These are phyloP conservation scores for Platysternon megacephalum DNA, from an alignment of 2,113 vertebrate species.

Conservation along the genomic window DNA sequence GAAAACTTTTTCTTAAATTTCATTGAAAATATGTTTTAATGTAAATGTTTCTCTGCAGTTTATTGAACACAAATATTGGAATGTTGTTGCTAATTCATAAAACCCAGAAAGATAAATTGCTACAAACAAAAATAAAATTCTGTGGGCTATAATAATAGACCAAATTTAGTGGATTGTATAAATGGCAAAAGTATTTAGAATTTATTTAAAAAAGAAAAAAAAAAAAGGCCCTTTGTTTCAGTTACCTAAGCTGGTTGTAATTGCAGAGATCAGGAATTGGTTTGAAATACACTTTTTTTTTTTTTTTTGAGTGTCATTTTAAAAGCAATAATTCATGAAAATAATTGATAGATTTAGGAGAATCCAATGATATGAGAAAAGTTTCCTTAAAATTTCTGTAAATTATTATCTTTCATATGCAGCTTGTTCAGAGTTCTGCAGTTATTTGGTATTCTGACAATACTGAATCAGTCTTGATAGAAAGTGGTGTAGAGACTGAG, in stretches of 20 bases:
- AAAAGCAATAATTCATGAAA: background rate
- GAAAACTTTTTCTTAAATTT: background rate
- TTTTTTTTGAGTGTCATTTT: background rate
- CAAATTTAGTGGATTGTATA: background rate
- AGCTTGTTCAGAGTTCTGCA: background rate
- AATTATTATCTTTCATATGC: background rate
- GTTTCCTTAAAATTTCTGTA: background rate
- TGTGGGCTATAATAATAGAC: background rate
- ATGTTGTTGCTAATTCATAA: background rate
- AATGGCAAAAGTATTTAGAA: background rate
- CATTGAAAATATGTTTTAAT: background rate
- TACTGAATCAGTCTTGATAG: background rate
- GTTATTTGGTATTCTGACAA: background rate
- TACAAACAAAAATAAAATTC: background rate
- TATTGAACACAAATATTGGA: background rate
- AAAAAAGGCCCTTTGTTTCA: background rate
- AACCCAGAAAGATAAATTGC: background rate
- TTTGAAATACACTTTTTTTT: background rate
- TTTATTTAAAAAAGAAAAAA: background rate
- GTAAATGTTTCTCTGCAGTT: background rate
- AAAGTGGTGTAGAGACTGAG: background rate
- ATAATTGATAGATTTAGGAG: background rate
- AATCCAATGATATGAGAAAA: background rate
- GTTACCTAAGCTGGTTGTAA: background rate
- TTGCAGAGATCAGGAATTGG: background rate